phyloP scores from a whole-genome alignment of 2,797 vertebrate species.

The Apodemus agrarius region DNA sequence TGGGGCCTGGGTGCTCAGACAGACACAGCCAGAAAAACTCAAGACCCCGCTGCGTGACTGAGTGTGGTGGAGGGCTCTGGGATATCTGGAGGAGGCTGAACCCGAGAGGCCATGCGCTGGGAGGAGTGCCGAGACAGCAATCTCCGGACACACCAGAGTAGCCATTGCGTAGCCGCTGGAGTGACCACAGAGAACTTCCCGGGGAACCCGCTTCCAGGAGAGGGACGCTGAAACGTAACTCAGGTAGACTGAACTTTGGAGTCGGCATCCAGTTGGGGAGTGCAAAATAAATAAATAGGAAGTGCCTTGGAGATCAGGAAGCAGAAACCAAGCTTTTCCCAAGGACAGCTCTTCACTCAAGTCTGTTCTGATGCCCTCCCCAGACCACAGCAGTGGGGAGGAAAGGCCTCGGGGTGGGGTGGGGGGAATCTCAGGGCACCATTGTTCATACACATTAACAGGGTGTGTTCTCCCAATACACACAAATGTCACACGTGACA shows the following conservation, averaged over 20 bases:
- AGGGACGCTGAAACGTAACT: too few relatives aligned
- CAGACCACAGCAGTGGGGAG: not conserved
- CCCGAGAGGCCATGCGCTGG: not conserved
- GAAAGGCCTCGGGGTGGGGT: too few relatives aligned
- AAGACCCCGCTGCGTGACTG: too few relatives aligned
- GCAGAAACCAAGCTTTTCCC: not conserved
- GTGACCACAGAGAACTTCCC: too few relatives aligned
- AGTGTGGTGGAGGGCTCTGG: not conserved
- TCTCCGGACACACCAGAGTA: not conserved
- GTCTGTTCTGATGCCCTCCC: not conserved
- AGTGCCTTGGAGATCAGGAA: not conserved
- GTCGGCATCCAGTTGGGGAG: fast-evolving
- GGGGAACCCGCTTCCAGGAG: not conserved
- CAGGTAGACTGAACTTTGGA: not conserved
- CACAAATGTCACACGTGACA: not conserved
- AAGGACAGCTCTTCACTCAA: not conserved
- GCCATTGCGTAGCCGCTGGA: too few relatives aligned
- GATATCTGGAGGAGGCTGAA: not conserved
- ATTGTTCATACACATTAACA: not conserved
- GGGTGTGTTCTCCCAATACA: fast-evolving
- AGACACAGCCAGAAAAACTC: not conserved
- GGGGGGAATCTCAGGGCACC: not conserved
- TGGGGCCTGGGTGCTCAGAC: too few relatives aligned
- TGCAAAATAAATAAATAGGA: fast-evolving
- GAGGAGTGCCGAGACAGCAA: not conserved